These are phyloP conservation scores for Phortica magna DNA, from an alignment of 2,888 invertebrate species.

Conservation along the genomic window DNA sequence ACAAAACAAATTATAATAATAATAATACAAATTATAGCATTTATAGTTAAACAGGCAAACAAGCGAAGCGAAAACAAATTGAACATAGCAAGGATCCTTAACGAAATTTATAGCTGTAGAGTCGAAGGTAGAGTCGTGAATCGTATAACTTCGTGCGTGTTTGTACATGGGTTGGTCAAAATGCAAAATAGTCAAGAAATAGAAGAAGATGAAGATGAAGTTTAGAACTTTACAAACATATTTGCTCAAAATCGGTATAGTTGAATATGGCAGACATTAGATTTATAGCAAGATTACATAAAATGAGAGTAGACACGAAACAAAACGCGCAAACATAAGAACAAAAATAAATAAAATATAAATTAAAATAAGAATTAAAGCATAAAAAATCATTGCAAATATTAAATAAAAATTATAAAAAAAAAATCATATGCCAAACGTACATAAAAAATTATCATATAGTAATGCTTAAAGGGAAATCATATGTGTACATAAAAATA, in stretches of 20 bases:
- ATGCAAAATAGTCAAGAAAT: not conserved
- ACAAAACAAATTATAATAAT: constrained; percentile 40
- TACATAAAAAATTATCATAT: constrained; percentile 1
- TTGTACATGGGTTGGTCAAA: not conserved
- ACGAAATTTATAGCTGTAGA: too few relatives aligned
- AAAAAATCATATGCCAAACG: constrained; percentile 12
- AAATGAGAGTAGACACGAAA: not conserved
- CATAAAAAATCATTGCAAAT: constrained; percentile 11
- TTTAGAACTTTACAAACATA: constrained; percentile 18
- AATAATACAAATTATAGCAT: constrained; percentile 18
- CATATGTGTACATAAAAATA: not conserved
- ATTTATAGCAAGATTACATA: not conserved
- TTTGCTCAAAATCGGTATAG: constrained; percentile 14
- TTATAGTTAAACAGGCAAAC: not conserved
- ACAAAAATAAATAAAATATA: not conserved
- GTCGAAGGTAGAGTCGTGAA: not conserved
- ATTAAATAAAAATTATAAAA: not conserved
- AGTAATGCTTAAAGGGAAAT: not conserved
- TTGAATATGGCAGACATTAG: constrained; percentile 12
- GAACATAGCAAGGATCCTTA: constrained; percentile 1
- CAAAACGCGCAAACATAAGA: not conserved
- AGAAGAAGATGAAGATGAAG: not conserved
- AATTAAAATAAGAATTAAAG: not conserved
- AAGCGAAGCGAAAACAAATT: constrained; percentile 1
- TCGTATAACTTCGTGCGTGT: not conserved